Evolutionary conservation across 2,888 invertebrate genomes (phyloP), one percentile per base, ranked within the genome.

Genomic region (Amphipoea lucens): DNA sequence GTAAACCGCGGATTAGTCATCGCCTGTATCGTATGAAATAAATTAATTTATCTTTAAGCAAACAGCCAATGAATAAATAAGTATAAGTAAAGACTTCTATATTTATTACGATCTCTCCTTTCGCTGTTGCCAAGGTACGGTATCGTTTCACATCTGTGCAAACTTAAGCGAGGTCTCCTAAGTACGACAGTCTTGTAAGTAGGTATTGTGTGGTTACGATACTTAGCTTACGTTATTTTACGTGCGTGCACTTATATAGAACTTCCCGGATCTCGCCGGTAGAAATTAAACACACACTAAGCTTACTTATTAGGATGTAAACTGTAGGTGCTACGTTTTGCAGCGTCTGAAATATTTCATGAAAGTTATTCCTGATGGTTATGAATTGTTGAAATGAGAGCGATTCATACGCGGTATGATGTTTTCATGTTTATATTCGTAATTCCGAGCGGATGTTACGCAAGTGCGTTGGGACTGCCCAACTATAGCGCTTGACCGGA

Each of bases 381-480:
- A 71, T 72, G 74, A 71, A 72, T 76, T 75, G 51, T 72, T 73
- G 62, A 81, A 78, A 78, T 45, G 65, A 57, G 74, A 77, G 62
- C 40, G n/a, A 77, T 74, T 69, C 74, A 74, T 71, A 77, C 60
- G 63, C 77, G 20, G 65, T 81, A 75, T 45, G 77, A 88, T 90
- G 86, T 88, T 90, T 91, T 85, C 88, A 86, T 88, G 90, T 91
- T 91, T 92, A 91, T 87, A 90, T 90, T 90, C 91, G 91, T 92
- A 91, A 91, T 93, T 92, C 91, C 91, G 62, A 90, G 91, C 95
- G 96, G 96, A 96, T 92, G 94, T 96, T 95, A 93, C 92, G 94
- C 91, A 95, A 94, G 90, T 89, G 87, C 83, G 86, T 82, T 92
- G 93, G 93, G 92, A 93, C 91, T 92, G 91, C 89, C 92, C 89